phyloP scores from a whole-genome alignment of 2,113 vertebrate species.

The Actenoides lindsayi region DNA sequence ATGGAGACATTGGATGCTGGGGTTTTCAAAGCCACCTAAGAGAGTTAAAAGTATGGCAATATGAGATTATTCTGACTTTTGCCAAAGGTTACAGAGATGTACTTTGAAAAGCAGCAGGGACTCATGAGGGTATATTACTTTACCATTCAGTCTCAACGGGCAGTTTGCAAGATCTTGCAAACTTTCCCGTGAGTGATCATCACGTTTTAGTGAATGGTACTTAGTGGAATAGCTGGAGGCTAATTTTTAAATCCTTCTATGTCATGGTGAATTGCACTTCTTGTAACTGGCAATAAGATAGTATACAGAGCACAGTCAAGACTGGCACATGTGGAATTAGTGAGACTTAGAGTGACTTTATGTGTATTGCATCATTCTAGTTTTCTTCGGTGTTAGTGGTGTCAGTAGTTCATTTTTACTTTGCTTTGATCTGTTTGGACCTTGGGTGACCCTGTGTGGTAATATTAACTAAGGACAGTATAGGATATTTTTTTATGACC shows the following conservation, averaged over 20 bases:
- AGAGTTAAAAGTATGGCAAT: neutral
- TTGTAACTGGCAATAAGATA: slow-evolving; percentile 22
- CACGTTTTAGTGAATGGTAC: slow-evolving; percentile 31
- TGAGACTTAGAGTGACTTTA: neutral
- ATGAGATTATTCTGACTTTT: slow-evolving; percentile 43
- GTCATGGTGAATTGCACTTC: slow-evolving; percentile 42
- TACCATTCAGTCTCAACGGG: slow-evolving; percentile 16
- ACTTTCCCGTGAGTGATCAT: slow-evolving; percentile 20
- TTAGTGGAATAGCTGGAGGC: slow-evolving; percentile 38
- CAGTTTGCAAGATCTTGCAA: slow-evolving; percentile 29
- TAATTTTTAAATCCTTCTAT: slow-evolving; percentile 44
- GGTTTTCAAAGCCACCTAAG: slow-evolving; percentile 5
- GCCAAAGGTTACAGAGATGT: slow-evolving; percentile 9
- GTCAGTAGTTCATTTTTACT: neutral
- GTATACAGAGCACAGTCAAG: neutral
- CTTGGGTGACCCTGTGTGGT: neutral
- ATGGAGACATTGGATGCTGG: neutral
- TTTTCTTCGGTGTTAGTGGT: neutral
- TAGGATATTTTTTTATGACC: neutral
- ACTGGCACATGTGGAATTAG: neutral
- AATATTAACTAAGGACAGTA: neutral
- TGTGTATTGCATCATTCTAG: neutral
- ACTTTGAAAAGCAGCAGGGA: slow-evolving; percentile 47
- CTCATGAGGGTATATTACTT: neutral
- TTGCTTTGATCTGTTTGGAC: slow-evolving; percentile 6